phyloP scores from a whole-genome alignment of 2,113 vertebrate species.

The Oreotrochilus melanogaster region DNA sequence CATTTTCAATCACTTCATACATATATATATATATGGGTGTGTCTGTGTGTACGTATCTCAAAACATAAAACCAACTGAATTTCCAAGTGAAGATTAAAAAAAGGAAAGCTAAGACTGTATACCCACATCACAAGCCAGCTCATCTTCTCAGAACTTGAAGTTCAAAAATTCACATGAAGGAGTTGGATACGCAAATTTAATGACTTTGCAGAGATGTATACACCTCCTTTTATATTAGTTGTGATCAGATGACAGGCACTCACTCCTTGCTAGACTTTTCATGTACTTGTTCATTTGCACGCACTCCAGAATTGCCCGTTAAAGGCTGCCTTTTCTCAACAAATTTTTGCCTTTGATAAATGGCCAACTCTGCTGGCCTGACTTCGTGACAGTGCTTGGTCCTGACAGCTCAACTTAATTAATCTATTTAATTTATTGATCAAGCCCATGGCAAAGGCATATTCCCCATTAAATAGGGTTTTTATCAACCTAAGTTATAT shows the following conservation, averaged over 20 bases:
- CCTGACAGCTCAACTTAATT: constrained; percentile 78
- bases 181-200: constrained; percentile 30
- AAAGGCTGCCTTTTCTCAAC: constrained; percentile 54
- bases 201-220: background rate
- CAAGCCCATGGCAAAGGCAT: constrained; percentile 66
- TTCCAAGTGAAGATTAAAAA: constrained; percentile 27
- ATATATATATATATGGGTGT: background rate
- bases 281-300: constrained; percentile 66
- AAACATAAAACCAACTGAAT: constrained; percentile 22
- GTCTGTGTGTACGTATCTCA: background rate
- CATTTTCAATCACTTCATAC: background rate
- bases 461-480: constrained; percentile 70
- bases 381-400: constrained; percentile 69
- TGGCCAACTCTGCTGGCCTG: constrained; percentile 18
- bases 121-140: constrained; percentile 17
- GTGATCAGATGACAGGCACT: constrained; percentile 26
- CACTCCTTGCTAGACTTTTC: constrained; percentile 21
- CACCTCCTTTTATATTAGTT: constrained; percentile 35
- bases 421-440: constrained; percentile 83
- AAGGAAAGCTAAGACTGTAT: background rate
- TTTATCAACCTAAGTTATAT: constrained; percentile 77
- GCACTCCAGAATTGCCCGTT: constrained; percentile 64
- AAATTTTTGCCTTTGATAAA: constrained; percentile 74
- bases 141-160: constrained; percentile 16
- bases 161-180: constrained; percentile 24